These are phyloP conservation scores for Bellardia pandia DNA, from an alignment of 2,888 invertebrate genomes.

Conservation along the genomic window DNA sequence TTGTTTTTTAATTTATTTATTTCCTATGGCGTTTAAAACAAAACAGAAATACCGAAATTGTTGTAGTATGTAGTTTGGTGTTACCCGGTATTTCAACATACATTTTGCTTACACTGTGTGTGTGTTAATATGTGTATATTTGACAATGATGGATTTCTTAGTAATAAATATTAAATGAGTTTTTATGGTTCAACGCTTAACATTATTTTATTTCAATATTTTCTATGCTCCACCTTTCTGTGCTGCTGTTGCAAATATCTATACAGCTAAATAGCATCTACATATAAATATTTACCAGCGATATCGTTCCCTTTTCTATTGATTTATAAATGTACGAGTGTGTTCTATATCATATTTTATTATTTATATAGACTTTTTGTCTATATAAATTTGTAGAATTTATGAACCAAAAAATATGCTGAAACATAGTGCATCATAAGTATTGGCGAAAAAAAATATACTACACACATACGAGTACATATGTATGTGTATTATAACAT, in stretches of 20 bases:
- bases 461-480: too few species aligned
- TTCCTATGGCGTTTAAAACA: conserved; percentile 36
- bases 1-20: conserved; percentile 60
- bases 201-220: conserved; percentile 40
- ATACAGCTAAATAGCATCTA: conserved; percentile 1
- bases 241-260: not conserved
- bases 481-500: not conserved
- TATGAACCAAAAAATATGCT: conserved; percentile 53
- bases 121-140: conserved; percentile 21
- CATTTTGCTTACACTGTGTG: not conserved
- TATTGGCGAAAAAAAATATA: conserved; percentile 30
- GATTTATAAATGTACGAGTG: conserved; percentile 44
- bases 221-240: not conserved
- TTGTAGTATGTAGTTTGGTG: not conserved
- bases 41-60: conserved; percentile 6
- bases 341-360: conserved; percentile 28
- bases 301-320: conserved; percentile 27
- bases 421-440: conserved; percentile 17
- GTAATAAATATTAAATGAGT: conserved; percentile 69
- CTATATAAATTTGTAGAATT: conserved; percentile 55
- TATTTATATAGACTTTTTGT: conserved; percentile 26
- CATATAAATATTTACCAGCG: not conserved
- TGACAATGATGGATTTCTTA: conserved; percentile 65
- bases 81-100: not conserved
- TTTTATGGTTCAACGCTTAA: conserved; percentile 61